These are phyloP conservation scores for Hyles euphorbiae DNA, from an alignment of 1,140 invertebrate genomes.

Conservation along the genomic window DNA sequence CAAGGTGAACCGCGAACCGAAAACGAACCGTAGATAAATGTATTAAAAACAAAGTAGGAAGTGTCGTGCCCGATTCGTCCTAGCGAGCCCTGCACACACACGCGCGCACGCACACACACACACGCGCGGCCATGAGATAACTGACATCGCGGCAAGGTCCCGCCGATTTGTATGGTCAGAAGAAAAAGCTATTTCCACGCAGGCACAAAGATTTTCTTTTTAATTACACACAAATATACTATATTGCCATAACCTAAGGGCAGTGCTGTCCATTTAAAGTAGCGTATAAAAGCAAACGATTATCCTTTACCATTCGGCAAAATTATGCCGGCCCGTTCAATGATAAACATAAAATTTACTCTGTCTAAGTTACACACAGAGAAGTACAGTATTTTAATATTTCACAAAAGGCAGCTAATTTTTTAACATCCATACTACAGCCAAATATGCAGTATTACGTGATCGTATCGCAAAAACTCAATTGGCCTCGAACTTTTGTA, in stretches of 20 bases:
- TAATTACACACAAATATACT: too few relatives aligned
- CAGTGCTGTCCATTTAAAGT: too few relatives aligned
- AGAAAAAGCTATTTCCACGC: slow-evolving; percentile 18
- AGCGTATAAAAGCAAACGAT: too few relatives aligned
- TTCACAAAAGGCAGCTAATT: too few relatives aligned
- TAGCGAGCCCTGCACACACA: slow-evolving; percentile 46
- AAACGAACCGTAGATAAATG: slow-evolving; percentile 51
- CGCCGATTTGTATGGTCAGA: slow-evolving; percentile 36
- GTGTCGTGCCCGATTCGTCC: slow-evolving; percentile 57
- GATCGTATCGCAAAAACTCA: slow-evolving; percentile 5
- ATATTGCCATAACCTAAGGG: too few relatives aligned
- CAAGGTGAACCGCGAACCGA: slow-evolving; percentile 50
- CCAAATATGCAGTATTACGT: not conserved
- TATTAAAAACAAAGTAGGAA: slow-evolving; percentile 56
- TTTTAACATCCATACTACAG: too few relatives aligned
- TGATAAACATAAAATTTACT: too few relatives aligned
- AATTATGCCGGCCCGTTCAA: too few relatives aligned
- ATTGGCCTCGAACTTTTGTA: slow-evolving; percentile 14
- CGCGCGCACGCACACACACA: slow-evolving; percentile 19
- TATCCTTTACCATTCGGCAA: too few relatives aligned
- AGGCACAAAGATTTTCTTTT: too few relatives aligned
- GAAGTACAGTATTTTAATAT: too few relatives aligned
- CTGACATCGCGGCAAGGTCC: slow-evolving; percentile 68
- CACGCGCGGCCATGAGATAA: slow-evolving; percentile 61
- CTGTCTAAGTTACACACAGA: too few relatives aligned